These are phyloP conservation scores for Cybosia mesomella DNA, from an alignment of 2,888 invertebrate genomes.

Conservation along the genomic window DNA sequence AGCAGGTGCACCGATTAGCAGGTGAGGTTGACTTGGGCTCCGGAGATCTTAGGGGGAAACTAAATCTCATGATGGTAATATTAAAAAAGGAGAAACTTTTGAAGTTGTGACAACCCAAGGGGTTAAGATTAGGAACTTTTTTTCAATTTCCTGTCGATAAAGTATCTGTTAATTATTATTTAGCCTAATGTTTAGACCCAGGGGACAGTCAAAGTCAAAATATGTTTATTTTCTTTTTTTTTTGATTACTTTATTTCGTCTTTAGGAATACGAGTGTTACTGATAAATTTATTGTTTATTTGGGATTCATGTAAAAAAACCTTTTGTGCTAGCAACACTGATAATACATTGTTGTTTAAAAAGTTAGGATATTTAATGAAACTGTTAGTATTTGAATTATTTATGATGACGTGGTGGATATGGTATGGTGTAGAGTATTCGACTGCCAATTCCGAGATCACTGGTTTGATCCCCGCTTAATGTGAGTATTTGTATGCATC, in stretches of 20 bases:
- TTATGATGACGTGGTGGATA: neutral
- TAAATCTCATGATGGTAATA: no score
- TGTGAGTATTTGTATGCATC: no score
- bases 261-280: slow-evolving; percentile 26
- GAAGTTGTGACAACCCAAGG: neutral
- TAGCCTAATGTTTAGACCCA: neutral
- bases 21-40: no score
- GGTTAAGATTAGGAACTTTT: neutral
- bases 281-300: slow-evolving; percentile 39
- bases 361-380: neutral
- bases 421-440: no score
- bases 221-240: slow-evolving; percentile 11
- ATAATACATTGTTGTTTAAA: slow-evolving; percentile 2
- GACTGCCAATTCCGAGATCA: no score
- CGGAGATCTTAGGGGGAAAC: no score
- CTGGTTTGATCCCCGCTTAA: no score
- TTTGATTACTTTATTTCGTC: neutral
- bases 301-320: slow-evolving; percentile 10
- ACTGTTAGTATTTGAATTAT: neutral
- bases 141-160: slow-evolving; percentile 7
- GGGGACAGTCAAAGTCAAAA: slow-evolving; percentile 3
- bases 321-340: neutral
- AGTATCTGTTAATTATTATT: neutral
- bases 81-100: neutral
- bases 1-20: no score